A percentile compares a stretch with the other conserved stretches of the same genome.
Evolutionary conservation across 2,113 vertebrate species (phyloP).

Genomic region (Ceratotherium simum): DNA sequence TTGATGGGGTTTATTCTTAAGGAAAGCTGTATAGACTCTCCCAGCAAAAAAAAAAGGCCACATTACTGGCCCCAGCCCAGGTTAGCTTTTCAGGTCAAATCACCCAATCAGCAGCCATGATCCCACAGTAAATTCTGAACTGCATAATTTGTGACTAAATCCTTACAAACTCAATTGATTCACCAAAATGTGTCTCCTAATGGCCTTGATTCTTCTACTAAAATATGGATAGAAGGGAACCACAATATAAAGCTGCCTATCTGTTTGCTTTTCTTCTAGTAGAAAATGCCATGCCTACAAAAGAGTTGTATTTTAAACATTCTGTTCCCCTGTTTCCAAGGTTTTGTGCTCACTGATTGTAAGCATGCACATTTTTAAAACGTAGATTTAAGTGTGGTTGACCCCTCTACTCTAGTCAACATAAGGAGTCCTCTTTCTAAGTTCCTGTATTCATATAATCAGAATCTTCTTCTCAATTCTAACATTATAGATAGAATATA

Average conservation of each 20-base stretch:
- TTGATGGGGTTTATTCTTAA: not conserved
- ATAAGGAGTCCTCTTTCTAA: not conserved
- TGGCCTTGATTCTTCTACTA: not conserved
- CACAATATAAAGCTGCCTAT: not conserved
- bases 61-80: not conserved
- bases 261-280: conserved; percentile 30
- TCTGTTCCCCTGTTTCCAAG: not conserved
- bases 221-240: not conserved
- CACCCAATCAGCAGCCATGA: not conserved
- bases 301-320: not conserved
- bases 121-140: not conserved
- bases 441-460: not conserved
- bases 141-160: not conserved
- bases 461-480: not conserved
- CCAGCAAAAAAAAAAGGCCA: accelerated
- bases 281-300: not conserved
- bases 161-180: not conserved
- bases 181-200: not conserved
- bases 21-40: not conserved
- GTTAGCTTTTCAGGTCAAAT: not conserved
- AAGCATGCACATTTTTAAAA: not conserved
- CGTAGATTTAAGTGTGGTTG: not conserved
- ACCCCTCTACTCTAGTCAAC: not conserved
- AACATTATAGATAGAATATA: not conserved
- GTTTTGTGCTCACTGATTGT: not conserved